Percentiles rank a stretch among this genome's conserved stretches.
Conservation (phyloP, 1,140 invertebrate species). For the Papilio glaucus region DNA sequence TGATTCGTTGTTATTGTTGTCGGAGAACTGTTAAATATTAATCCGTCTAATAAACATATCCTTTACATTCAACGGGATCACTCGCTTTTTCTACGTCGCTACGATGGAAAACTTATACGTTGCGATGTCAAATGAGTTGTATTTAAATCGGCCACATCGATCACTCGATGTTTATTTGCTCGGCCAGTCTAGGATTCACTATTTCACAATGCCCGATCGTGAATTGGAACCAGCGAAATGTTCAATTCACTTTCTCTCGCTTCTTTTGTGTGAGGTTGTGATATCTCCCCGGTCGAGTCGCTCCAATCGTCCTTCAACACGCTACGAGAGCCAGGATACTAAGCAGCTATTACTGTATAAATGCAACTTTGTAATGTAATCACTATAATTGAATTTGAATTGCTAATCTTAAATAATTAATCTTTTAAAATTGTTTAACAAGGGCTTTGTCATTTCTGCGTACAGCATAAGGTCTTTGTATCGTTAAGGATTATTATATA, state of each 20-base stretch:
- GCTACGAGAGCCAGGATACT: too few species aligned
- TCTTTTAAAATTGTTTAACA: conserved; percentile 9
- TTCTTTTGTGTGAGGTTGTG: conserved; percentile 55
- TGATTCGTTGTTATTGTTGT: conserved; percentile 68
- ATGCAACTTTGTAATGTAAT: background rate
- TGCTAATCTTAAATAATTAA: conserved; percentile 30
- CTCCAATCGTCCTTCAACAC: too few species aligned
- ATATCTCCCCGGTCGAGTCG: too few species aligned
- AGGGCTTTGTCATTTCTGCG: conserved; percentile 10
- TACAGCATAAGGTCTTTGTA: conserved; percentile 38
- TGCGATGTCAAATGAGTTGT: conserved; percentile 39
- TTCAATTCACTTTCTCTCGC: conserved; percentile 63
- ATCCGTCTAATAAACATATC: conserved; percentile 56
- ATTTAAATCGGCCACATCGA: conserved; percentile 17
- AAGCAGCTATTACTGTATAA: too few species aligned
- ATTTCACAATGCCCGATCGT: conserved; percentile 60
- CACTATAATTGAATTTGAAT: conserved; percentile 16
- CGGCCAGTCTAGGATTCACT: conserved; percentile 57
- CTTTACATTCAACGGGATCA: conserved; percentile 53
- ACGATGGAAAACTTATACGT: conserved; percentile 48
- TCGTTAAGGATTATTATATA: conserved; percentile 54
- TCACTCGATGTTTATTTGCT: conserved; percentile 44
- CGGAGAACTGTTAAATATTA: conserved; percentile 73
- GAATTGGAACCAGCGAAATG: conserved; percentile 60
- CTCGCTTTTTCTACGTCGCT: conserved; percentile 42